phyloP scores from a whole-genome alignment of 2,888 invertebrate genomes.

The Acanthosepion pharaonis region DNA sequence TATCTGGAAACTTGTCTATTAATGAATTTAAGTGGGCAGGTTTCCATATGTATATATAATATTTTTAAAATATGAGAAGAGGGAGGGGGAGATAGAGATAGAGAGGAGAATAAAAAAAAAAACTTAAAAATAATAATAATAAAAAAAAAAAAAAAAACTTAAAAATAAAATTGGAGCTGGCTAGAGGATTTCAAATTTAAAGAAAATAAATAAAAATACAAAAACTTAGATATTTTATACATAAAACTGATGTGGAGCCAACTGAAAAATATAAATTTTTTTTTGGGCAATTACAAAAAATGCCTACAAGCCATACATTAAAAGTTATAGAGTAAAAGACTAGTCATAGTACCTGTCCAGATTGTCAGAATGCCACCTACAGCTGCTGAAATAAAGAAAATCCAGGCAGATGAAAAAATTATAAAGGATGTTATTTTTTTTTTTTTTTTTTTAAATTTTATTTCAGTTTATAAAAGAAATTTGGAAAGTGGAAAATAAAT shows the following conservation, averaged over 20 bases:
- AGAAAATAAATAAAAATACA: not conserved
- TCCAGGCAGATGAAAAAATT: slow-evolving; percentile 44
- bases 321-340: slow-evolving; percentile 44
- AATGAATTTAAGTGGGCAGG: not conserved
- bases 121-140: not conserved
- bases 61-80: not conserved
- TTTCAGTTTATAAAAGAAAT: not conserved
- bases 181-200: not conserved
- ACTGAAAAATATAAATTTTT: not conserved
- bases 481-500: not conserved
- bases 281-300: slow-evolving; percentile 38
- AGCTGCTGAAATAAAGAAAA: slow-evolving; percentile 47
- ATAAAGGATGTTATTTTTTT: not conserved
- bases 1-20: not conserved
- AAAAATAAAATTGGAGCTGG: not conserved
- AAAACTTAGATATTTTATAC: slow-evolving; percentile 24
- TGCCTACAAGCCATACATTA: slow-evolving; percentile 45
- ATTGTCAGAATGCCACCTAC: slow-evolving; percentile 47
- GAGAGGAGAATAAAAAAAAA: not conserved
- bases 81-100: too few relatives aligned
- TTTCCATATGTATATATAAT: not conserved
- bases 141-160: too few relatives aligned
- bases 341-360: slow-evolving; percentile 46
- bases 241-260: slow-evolving; percentile 41
- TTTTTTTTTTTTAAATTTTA: too few relatives aligned